Base-by-base conservation (phyloP, 2,888 invertebrate genomes). In the Thumatha senex region DNA sequence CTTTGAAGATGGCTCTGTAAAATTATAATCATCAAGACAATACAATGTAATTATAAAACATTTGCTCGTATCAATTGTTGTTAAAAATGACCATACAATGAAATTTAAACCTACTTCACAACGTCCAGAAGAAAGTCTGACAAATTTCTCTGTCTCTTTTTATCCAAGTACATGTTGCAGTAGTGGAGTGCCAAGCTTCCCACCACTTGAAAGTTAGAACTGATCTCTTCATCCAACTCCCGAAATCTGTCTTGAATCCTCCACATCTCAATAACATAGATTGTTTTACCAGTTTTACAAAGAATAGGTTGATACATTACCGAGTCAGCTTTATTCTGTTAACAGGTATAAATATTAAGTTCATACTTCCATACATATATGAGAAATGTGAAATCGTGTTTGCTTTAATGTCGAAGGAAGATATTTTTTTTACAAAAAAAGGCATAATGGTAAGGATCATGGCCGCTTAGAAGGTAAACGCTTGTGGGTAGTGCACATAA, bases 1-100 rank as follows among this genome's bases (percentile, higher is more conserved):
- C 96, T 89, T 97, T 96, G 75, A 97, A 97, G 74, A 97, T 96
- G 8, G 96, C 96, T 79, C 96, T 96, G 83, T 34, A 87, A 54
- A 40, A 11, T 13, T 8, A 9, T 0, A 33, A 10, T n/a, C 11
- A n/a, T 8, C n/a, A 40, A 12, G 8, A n/a, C 8, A n/a, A 8
- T 12, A 8, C 12, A 7, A 35, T 35, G 7, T 24, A 24, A 24
- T 5, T 4, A 24, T 24, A 5, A 24, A 5, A 24, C 2, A 24
- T 4, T 24, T 24, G 5, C 2, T 24, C 18, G 2, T 24, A 24
- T 24, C n/a, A n/a, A n/a, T n/a, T n/a, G n/a, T n/a, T n/a, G n/a
- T n/a, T n/a, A n/a, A n/a, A n/a, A n/a, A n/a, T n/a, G n/a, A n/a
- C n/a, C n/a, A 24, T 5, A 24, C 18, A 24, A 24, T 24, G 3